Percentiles rank a stretch among this genome's conserved stretches.
phyloP scores from a whole-genome alignment of 2,888 invertebrate species.

The Tuta absoluta region DNA sequence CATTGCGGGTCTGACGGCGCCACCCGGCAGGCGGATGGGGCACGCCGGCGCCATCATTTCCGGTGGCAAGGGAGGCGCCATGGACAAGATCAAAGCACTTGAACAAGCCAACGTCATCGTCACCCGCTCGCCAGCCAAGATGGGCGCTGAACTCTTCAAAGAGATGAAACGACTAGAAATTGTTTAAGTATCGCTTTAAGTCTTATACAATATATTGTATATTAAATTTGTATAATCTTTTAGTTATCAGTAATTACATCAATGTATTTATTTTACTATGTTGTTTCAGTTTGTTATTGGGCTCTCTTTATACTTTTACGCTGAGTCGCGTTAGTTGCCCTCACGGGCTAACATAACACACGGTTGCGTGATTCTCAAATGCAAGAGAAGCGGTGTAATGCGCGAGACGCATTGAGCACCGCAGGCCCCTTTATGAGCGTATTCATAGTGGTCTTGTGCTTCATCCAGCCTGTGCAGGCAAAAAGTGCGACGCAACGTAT shows the following conservation, averaged over 20 bases:
- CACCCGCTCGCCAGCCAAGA: slow-evolving; percentile 96
- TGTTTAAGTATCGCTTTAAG: slow-evolving; percentile 62
- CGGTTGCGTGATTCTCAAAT: no score
- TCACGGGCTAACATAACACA: no score
- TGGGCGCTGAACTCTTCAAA: slow-evolving; percentile 94
- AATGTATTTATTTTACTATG: slow-evolving; percentile 65
- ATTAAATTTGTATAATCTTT: slow-evolving; percentile 63
- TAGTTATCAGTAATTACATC: slow-evolving; percentile 66
- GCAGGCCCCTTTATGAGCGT: no score
- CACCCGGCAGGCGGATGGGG: slow-evolving; percentile 99
- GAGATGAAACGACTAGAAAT: slow-evolving; percentile 92
- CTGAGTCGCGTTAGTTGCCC: no score
- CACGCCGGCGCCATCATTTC: slow-evolving; percentile 99
- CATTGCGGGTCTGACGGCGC: slow-evolving; percentile 99
- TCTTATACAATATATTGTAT: slow-evolving; percentile 39
- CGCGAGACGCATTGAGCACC: no score
- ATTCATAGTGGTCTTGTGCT: no score
- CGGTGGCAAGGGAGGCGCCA: slow-evolving; percentile 98
- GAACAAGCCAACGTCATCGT: slow-evolving; percentile 96
- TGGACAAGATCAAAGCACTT: slow-evolving; percentile 98
- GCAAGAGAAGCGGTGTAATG: no score
- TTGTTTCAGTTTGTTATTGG: slow-evolving; percentile 45
- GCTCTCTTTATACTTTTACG: slow-evolving; percentile 18
- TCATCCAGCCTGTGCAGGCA: no score
- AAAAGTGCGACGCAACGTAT: no score